Base-by-base conservation (phyloP, 30 jellyfish, hydroid and myxozoan genomes). In the Turritopsis rubra region DNA sequence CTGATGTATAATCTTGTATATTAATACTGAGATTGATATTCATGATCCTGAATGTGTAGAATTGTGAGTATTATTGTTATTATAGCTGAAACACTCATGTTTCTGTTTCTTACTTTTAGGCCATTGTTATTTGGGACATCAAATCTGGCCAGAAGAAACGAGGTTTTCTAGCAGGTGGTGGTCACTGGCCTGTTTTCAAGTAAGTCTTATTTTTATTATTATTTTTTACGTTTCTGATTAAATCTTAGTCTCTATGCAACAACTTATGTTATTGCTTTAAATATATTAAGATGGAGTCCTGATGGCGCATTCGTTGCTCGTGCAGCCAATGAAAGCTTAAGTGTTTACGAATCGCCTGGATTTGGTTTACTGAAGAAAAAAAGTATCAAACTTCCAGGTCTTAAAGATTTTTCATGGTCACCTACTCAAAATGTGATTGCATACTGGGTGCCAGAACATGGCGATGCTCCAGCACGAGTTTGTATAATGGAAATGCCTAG, bases 101-200 rank as follows among this genome's bases (percentile, higher is more conserved):
- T 3, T 41, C 60, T 41, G 60, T 3, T 41, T 41, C 60, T 41
- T 13, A 41, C 29, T 24, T 24, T 66, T 77, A 92, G 98, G 89
- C 96, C 0, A 92, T 92, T 1, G 66, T 92, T 13, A 88, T 92
- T 65, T 92, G 98, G 98, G 98, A 92, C 71, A 70, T 88, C 1
- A 30, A 91, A 65, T 84, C 96, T 31, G 98, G 96, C 19, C 74
- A 84, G 52, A 83, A 88, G 78, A 92, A 85, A 66, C 86, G 98
- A 76, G 89, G 92, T 18, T 92, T 92, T 82, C 85, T 95, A 7
- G 97, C 98, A 28, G 96, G 91, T 7, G 98, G 94, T 0, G 95
- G 96, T 16, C 96, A 88, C 28, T 92, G 98, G 98, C 98, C 98
- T 52, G 96, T 92, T 23, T 92, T 92, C 85, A 92, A 92, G 98